Evolutionary conservation across 2,888 invertebrate genomes (phyloP), one percentile per base, ranked within the genome.

Genomic region (Apodemia zela): DNA sequence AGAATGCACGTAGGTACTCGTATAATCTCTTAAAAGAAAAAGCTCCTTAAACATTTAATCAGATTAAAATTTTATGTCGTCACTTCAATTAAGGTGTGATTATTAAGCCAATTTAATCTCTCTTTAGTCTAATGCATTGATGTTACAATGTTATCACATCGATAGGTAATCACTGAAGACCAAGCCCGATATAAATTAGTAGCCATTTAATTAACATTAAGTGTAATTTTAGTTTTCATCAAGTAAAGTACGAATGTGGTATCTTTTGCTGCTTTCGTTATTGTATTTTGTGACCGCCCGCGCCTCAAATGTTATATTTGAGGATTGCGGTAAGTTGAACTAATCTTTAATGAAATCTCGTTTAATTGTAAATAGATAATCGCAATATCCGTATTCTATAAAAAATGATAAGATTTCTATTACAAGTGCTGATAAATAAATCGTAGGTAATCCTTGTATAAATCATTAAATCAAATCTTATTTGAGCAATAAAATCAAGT

Each of bases 281-380:
- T 65, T 81, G 18, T 65, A 69, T 62, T 69, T 76, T 33, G 67
- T 72, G 47, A 63, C 71, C 54, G 76, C 71, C 61, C 65, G 74
- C 59, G 77, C 78, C 51, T 78, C 79, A 62, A 85, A 87, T 45
- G 71, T 82, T 51, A 47, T 59, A 33, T 88, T 87, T 68, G 79
- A 83, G 76, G 87, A 87, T 69, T 88, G 88, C 68, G 88, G 88
- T 88, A 74, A 84, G 85, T 75, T 49, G 33, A 58, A 51, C 33
- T 5, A 25, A 21, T 13, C 33, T 51, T 13, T 45, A 15, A 38
- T 62, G 18, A 25, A 33, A 15, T 64, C 25, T 38, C 0, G 6
- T 42, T 60, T n/a, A 62, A 57, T 29, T 49, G 15, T 47, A 45
- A 35, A 47, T 60, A 38, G n/a, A 17, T 25, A 59, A 2, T 10